Conservation (phyloP, 2,797 vertebrate genomes). For the Pangasius djambal region DNA sequence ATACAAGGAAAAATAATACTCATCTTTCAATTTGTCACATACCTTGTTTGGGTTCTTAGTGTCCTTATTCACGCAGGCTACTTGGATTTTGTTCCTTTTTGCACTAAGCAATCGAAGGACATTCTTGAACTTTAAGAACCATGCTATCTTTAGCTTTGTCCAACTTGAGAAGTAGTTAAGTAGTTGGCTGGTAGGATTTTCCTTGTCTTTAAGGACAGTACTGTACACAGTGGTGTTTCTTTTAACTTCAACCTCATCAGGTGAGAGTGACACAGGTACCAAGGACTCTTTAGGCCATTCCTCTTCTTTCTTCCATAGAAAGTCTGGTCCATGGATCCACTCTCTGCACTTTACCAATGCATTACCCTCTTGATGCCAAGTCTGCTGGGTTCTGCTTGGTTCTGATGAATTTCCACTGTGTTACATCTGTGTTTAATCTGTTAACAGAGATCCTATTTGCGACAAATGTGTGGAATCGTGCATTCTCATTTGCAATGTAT, state of each 20-base stretch:
- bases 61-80: not conserved
- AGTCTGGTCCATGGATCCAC: not conserved
- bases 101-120: not conserved
- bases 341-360: not conserved
- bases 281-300: not conserved
- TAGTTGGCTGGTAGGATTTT: not conserved
- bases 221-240: not conserved
- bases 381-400: not conserved
- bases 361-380: not conserved
- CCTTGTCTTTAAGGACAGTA: too few species aligned
- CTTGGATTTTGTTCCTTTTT: not conserved
- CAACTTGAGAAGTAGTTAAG: conserved; percentile 36
- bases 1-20: too few species aligned
- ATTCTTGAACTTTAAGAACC: conserved; percentile 24
- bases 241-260: conserved; percentile 34
- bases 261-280: not conserved
- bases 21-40: not conserved
- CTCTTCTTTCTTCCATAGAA: not conserved
- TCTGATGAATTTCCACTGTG: conserved; percentile 11
- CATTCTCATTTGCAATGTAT: not conserved
- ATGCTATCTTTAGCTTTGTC: conserved; percentile 23
- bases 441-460: not conserved
- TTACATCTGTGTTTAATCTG: not conserved
- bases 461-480: conserved; percentile 9
- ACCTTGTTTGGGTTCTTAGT: not conserved